Evolutionary conservation across 2,113 vertebrate genomes (phyloP).

Genomic region (pig (Sus scrofa)): T2T-Sscrofa CM000824.6:154322001-154322500

Average conservation of each 20-base stretch:
- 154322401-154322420: background rate
- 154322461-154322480: background rate
- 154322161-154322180: background rate
- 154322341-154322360: background rate
- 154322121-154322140: background rate
- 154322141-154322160: background rate
- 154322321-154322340: background rate
- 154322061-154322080: background rate
- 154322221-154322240: background rate
- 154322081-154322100: background rate
- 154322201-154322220: background rate
- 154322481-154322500: background rate
- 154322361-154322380: background rate
- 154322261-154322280: background rate
- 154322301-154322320: conserved; percentile 26
- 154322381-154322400: background rate
- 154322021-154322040: background rate
- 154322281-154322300: background rate
- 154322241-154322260: background rate
- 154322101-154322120: background rate
- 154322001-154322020: background rate
- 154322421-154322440: background rate
- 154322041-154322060: background rate
- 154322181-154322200: background rate
- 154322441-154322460: background rate